phyloP scores from a whole-genome alignment of 2,113 vertebrate species.

The Australoheros scitulus region DNA sequence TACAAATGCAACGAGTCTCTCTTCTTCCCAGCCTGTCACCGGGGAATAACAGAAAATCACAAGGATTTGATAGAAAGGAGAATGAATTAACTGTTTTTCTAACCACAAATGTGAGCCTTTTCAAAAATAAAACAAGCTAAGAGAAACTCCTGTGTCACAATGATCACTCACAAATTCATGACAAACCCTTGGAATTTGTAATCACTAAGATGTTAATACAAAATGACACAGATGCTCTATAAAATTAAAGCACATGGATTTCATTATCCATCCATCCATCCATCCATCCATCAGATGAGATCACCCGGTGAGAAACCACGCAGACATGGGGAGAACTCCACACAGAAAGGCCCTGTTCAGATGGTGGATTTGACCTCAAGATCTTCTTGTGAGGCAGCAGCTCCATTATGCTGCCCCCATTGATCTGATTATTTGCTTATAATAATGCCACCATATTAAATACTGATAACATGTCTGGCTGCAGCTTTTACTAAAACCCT shows the following conservation, averaged over 20 bases:
- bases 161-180: not conserved
- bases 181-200: not conserved
- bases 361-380: no score
- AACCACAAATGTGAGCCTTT: not conserved
- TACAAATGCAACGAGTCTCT: slow-evolving; percentile 57
- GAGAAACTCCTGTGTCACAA: not conserved
- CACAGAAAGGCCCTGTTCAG: no score
- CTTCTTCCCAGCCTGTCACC: not conserved
- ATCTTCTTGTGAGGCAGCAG: no score
- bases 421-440: not conserved
- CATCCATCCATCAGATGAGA: no score
- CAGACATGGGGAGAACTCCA: no score
- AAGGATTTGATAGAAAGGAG: slow-evolving; percentile 16
- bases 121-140: not conserved
- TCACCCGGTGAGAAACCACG: no score
- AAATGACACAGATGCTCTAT: not conserved
- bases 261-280: no score
- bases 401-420: no score
- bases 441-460: not conserved
- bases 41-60: slow-evolving; percentile 7
- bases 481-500: not conserved
- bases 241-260: slow-evolving; percentile 1
- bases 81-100: slow-evolving; percentile 16
- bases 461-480: not conserved
- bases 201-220: not conserved